Conservation (phyloP, 2,888 invertebrate species). For the Agrotis exclamationis region DNA sequence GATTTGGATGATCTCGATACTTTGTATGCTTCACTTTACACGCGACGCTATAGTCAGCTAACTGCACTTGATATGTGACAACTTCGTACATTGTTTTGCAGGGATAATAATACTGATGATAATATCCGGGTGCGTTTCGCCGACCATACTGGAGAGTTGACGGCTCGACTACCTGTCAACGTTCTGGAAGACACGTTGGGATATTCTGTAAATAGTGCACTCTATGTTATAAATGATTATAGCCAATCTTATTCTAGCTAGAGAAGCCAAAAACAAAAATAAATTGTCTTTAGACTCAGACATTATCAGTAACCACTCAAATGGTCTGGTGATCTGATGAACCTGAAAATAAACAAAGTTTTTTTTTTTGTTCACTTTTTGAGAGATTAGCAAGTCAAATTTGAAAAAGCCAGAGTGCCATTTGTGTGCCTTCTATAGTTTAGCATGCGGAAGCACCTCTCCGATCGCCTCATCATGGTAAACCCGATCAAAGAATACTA, state of each 20-base stretch:
- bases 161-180: constrained; percentile 91
- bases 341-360: too few relatives aligned
- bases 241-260: not conserved
- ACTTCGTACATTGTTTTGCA: constrained; percentile 46
- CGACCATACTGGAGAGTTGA: constrained; percentile 93
- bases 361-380: too few relatives aligned
- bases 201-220: constrained; percentile 84
- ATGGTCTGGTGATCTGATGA: not conserved
- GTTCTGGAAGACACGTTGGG: constrained; percentile 92
- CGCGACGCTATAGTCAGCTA: not conserved
- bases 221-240: not conserved
- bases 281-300: not conserved
- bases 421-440: too few relatives aligned
- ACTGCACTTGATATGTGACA: not conserved
- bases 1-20: constrained; percentile 92
- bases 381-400: too few relatives aligned
- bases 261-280: not conserved
- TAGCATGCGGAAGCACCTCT: too few relatives aligned
- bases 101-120: constrained; percentile 83
- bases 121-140: constrained; percentile 91
- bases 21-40: constrained; percentile 64
- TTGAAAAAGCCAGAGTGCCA: too few relatives aligned
- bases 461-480: not conserved
- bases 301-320: not conserved
- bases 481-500: not conserved